Evolutionary conservation across 2,888 invertebrate species (phyloP).

Genomic region (Phaonia tiefii): DNA sequence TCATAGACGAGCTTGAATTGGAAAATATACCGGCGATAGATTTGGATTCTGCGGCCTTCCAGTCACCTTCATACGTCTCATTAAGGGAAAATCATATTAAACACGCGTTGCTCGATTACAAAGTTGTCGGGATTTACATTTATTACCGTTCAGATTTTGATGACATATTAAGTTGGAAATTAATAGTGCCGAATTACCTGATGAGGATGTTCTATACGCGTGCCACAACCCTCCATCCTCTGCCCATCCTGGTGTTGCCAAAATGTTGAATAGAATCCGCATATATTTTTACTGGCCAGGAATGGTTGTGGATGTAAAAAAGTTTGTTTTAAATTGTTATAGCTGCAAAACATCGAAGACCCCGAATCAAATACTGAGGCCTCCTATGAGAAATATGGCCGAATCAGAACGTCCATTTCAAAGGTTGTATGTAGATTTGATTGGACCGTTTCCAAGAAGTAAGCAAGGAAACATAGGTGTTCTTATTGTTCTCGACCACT

Average conservation of each 20-base stretch:
- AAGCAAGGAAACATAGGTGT: slow-evolving; percentile 47
- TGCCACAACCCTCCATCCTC: slow-evolving; percentile 10
- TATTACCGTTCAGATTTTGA: slow-evolving; percentile 22
- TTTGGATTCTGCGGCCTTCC: slow-evolving; percentile 1
- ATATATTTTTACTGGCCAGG: slow-evolving; percentile 46
- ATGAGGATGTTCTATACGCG: not conserved
- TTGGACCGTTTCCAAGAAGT: slow-evolving; percentile 58
- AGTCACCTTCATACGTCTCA: not conserved
- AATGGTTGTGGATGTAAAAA: slow-evolving; percentile 11
- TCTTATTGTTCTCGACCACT: slow-evolving; percentile 50
- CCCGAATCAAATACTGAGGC: slow-evolving; percentile 42
- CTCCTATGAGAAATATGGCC: slow-evolving; percentile 42
- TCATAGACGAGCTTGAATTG: not conserved
- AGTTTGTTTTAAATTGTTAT: too few species aligned
- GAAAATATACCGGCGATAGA: not conserved
- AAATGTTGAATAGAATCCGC: slow-evolving; percentile 28
- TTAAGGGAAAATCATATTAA: not conserved
- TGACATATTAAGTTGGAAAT: slow-evolving; percentile 20
- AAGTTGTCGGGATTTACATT: not conserved
- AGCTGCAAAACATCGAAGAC: slow-evolving; percentile 35
- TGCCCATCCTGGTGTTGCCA: slow-evolving; percentile 29
- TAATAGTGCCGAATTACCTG: not conserved
- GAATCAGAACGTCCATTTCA: slow-evolving; percentile 50
- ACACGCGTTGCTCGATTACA: slow-evolving; percentile 12
- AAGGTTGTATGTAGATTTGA: slow-evolving; percentile 53